These are phyloP conservation scores for Vesta saturnalis DNA, from an alignment of 2,888 invertebrate species.

Conservation along the genomic window DNA sequence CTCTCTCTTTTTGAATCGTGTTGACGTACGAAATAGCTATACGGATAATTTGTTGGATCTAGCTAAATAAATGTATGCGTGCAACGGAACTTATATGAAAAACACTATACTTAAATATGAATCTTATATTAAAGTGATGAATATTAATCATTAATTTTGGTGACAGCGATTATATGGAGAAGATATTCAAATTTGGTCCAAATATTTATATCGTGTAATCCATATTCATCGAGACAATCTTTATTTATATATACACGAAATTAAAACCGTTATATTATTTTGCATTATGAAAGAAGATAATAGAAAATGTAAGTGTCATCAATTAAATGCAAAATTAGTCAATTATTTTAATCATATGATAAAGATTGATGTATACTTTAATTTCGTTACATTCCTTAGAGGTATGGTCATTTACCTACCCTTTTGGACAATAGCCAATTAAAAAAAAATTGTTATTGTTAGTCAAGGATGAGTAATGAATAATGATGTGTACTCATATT, in stretches of 20 bases:
- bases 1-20: too few species aligned
- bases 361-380: too few species aligned
- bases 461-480: constrained; percentile 33
- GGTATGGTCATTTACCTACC: constrained; percentile 35
- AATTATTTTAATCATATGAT: too few species aligned
- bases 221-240: neutral
- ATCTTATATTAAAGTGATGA: too few species aligned
- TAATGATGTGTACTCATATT: constrained; percentile 20
- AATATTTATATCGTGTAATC: too few species aligned
- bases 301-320: neutral
- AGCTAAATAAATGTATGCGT: too few species aligned
- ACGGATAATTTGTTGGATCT: too few species aligned
- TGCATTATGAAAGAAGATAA: neutral
- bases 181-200: constrained; percentile 12
- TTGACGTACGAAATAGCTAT: too few species aligned
- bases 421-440: constrained; percentile 37
- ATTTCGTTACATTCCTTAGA: too few species aligned
- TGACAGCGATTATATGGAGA: constrained; percentile 18
- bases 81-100: too few species aligned
- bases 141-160: constrained; percentile 29
- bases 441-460: constrained; percentile 30
- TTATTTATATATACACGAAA: neutral
- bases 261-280: neutral
- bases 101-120: too few species aligned
- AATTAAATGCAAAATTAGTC: neutral